Base-by-base conservation (phyloP, 64 coral and sea anemone genomes). In the Actinia equina region DNA sequence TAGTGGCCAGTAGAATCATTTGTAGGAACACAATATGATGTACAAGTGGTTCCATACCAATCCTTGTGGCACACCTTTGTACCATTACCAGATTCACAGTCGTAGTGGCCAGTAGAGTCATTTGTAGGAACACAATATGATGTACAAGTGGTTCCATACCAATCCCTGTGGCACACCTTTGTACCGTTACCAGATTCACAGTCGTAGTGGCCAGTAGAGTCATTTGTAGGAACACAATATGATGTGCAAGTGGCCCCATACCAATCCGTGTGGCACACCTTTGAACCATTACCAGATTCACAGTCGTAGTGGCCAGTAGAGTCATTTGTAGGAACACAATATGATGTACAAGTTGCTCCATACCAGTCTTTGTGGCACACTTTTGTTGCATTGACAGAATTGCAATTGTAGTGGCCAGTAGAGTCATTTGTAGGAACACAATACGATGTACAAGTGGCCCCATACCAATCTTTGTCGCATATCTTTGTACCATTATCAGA, bases 31-130 rank as follows among this genome's bases (percentile, higher is more conserved):
- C 93, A 95, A 18, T 74, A 80, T 1, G 17, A 41, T 1, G 80
- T 82, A 79, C 94, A 95, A 17, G n/a, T 43, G 1, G 23, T 22
- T 6, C 94, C 94, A 69, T 89, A 95, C 94, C 94, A 95, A 79
- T 86, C 78, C 19, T 5, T 23, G 69, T 95, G 87, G 77, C 94
- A 95, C 13, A 92, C 65, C 83, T 92, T 95, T 8, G 13, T 52
- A 17, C 94, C 94, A 63, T 70, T 77, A 5, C 9, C 30, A 26
- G 25, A 14, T 80, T 89, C 43, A 69, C 94, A 95, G 7, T 22
- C 25, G 59, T 86, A 92, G 83, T 95, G 74, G 3, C 94, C 84
- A 30, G 41, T 17, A 17, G 71, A 62, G 83, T 89, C 70, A 81
- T 91, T 95, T 52, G 52, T 92, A 22, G 87, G 27, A 56, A 12